A percentile compares a stretch with the other conserved stretches of the same genome.
Evolutionary conservation across 2,113 vertebrate species (phyloP).

Genomic region (Conger conger): DNA sequence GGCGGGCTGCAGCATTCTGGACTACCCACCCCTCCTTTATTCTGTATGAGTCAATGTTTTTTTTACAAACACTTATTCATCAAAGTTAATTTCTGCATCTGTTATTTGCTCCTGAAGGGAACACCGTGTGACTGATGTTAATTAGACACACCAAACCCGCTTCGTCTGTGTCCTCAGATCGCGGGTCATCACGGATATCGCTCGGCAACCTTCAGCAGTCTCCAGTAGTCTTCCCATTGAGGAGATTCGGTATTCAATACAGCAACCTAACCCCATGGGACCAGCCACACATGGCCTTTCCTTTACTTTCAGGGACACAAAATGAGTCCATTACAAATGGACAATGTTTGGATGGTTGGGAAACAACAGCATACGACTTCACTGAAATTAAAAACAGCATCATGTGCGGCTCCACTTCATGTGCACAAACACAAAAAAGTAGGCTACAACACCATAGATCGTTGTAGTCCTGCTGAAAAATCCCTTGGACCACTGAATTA

Average conservation of each 20-base stretch:
- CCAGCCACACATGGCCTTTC: not conserved
- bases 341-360: not conserved
- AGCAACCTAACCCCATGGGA: not conserved
- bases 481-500: too few relatives aligned
- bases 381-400: not conserved
- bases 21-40: not conserved
- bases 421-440: not conserved
- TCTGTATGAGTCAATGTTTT: not conserved
- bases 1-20: too few relatives aligned
- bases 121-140: constrained; percentile 1
- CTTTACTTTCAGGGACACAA: not conserved
- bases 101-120: not conserved
- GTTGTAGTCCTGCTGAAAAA: not conserved
- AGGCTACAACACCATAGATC: not conserved
- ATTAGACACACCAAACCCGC: not conserved
- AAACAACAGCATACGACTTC: not conserved
- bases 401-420: too few relatives aligned
- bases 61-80: constrained; percentile 4
- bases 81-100: not conserved
- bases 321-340: not conserved
- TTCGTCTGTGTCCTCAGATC: not conserved
- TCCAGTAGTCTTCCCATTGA: not conserved
- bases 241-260: not conserved
- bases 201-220: not conserved
- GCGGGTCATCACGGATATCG: not conserved